These are phyloP conservation scores for Ricordea florida DNA, from an alignment of 92 coral and sea anemone species.

Conservation along the genomic window DNA sequence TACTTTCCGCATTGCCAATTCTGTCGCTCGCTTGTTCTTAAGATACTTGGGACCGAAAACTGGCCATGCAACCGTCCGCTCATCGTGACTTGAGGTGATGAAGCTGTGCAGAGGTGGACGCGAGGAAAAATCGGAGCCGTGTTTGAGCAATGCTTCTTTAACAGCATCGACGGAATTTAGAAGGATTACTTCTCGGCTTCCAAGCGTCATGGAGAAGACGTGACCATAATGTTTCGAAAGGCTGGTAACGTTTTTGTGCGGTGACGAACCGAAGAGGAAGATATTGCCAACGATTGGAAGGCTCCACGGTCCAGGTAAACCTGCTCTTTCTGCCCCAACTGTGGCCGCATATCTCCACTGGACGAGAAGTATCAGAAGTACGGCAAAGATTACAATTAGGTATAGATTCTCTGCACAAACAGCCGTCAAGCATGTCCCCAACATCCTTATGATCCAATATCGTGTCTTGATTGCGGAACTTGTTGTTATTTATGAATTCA, in stretches of 20 bases:
- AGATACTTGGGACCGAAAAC: slow-evolving; percentile 81
- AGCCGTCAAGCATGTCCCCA: slow-evolving; percentile 3
- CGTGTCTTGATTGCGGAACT: slow-evolving; percentile 13
- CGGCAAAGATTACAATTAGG: slow-evolving; percentile 23
- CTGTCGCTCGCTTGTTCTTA: slow-evolving; percentile 83
- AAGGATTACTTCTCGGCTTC: slow-evolving; percentile 87
- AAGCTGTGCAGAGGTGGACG: slow-evolving; percentile 93
- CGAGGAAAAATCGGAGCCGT: slow-evolving; percentile 85
- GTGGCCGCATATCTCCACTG: slow-evolving; percentile 1
- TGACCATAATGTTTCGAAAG: slow-evolving; percentile 89
- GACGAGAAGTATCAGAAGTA: slow-evolving; percentile 16
- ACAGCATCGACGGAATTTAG: slow-evolving; percentile 87
- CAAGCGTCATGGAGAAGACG: slow-evolving; percentile 88
- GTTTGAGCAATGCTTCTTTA: slow-evolving; percentile 89
- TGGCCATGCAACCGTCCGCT: slow-evolving; percentile 86
- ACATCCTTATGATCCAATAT: slow-evolving; percentile 16
- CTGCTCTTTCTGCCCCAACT: not conserved
- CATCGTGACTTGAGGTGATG: slow-evolving; percentile 80
- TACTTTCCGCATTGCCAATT: slow-evolving; percentile 83
- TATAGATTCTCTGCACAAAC: slow-evolving; percentile 5
- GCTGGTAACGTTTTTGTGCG: slow-evolving; percentile 87
- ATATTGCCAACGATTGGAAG: slow-evolving; percentile 91
- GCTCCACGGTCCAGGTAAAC: slow-evolving; percentile 96
- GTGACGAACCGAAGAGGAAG: slow-evolving; percentile 86
- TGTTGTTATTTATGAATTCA: too few relatives aligned